Conservation (phyloP, 1,140 invertebrate genomes). For the Dreissena polymorpha region DNA sequence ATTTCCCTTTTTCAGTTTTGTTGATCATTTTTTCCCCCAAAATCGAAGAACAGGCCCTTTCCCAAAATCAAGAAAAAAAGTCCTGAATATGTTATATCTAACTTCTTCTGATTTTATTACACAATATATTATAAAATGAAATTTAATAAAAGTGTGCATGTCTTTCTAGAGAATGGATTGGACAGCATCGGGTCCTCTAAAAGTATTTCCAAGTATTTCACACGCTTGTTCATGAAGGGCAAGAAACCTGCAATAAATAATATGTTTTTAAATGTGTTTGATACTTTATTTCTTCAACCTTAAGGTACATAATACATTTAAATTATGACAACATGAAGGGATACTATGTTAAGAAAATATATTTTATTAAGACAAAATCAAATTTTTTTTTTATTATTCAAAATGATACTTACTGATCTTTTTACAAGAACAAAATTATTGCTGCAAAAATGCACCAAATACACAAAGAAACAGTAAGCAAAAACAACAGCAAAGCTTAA, state of each 20-base stretch:
- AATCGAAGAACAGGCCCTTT: no score
- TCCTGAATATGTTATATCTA: no score
- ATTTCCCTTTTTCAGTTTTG: no score
- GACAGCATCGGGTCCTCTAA: neutral
- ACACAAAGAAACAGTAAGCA: no score
- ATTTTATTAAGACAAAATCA: neutral
- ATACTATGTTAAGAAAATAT: neutral
- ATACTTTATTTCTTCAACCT: neutral
- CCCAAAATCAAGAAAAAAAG: no score
- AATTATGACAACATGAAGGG: neutral
- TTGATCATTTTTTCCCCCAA: no score
- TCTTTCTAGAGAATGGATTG: neutral
- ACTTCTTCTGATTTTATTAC: no score
- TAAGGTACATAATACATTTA: neutral
- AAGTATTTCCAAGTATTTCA: neutral
- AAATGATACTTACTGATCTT: no score
- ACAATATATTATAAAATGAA: no score
- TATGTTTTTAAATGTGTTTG: neutral
- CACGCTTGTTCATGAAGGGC: neutral
- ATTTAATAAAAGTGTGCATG: neutral
- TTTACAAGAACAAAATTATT: no score
- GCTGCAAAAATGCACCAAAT: no score
- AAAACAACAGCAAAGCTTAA: no score
- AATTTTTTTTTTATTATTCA: neutral
- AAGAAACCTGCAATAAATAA: neutral